phyloP scores from a whole-genome alignment of 2,797 vertebrate genomes.

The Hozukius guyotensis region DNA sequence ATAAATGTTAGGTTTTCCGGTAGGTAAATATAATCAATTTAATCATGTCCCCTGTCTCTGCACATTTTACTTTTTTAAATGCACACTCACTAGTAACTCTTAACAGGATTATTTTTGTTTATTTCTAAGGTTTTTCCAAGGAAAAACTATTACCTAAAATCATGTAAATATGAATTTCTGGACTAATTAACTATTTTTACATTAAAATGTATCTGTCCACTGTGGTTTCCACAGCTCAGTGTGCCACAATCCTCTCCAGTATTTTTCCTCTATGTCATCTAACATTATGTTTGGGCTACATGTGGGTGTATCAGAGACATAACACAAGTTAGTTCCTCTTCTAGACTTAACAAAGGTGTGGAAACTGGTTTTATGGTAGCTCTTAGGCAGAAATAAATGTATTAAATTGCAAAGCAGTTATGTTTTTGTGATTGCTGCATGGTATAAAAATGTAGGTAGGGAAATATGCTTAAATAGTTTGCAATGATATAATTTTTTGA shows the following conservation, averaged over 20 bases:
- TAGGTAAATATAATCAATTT: too few relatives aligned
- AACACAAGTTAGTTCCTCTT: neutral
- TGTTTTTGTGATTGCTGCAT: neutral
- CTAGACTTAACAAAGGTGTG: neutral
- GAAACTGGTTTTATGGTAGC: neutral
- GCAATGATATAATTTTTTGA: neutral
- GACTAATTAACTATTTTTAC: too few relatives aligned
- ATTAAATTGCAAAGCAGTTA: neutral
- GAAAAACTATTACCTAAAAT: too few relatives aligned
- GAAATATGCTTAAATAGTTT: neutral
- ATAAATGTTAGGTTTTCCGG: too few relatives aligned
- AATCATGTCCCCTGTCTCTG: neutral
- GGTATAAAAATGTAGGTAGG: neutral
- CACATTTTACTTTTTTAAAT: neutral
- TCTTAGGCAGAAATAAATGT: neutral
- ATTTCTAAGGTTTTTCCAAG: neutral
- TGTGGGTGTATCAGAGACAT: neutral
- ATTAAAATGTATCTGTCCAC: neutral
- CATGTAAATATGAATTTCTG: too few relatives aligned
- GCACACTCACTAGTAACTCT: neutral
- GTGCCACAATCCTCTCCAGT: neutral
- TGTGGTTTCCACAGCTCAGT: neutral
- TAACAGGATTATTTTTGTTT: neutral
- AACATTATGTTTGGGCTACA: neutral
- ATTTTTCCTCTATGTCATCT: neutral